These are phyloP conservation scores for Atherinosoma microstoma DNA, from an alignment of 2,797 vertebrate species.

Conservation along the genomic window DNA sequence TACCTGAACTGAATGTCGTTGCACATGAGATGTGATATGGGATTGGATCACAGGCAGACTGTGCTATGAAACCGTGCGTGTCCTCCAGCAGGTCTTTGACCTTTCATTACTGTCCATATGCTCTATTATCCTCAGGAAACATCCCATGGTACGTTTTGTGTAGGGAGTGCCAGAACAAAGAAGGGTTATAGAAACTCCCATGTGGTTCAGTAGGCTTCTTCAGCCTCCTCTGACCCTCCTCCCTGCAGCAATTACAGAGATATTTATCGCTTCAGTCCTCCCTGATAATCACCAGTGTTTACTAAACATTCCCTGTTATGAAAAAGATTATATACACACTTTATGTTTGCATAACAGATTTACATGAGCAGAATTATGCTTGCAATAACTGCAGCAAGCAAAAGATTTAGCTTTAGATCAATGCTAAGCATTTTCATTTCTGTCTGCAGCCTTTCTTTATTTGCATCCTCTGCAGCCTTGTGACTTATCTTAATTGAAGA, in stretches of 20 bases:
- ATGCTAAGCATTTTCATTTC: conserved; percentile 6
- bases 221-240: conserved; percentile 48
- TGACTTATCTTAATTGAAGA: conserved; percentile 47
- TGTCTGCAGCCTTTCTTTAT: conserved; percentile 1
- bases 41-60: conserved; percentile 34
- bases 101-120: conserved; percentile 48
- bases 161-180: conserved; percentile 47
- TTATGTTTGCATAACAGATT: conserved; percentile 14
- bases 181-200: conserved; percentile 57
- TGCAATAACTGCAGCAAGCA: neutral
- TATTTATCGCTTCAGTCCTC: conserved; percentile 44
- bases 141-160: conserved; percentile 53
- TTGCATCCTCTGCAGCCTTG: conserved; percentile 16
- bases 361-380: neutral
- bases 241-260: conserved; percentile 54
- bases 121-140: conserved; percentile 50
- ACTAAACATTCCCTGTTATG: conserved; percentile 15
- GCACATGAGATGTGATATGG: conserved; percentile 41
- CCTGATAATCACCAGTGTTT: conserved; percentile 9
- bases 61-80: conserved; percentile 10
- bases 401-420: neutral
- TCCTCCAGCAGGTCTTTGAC: conserved; percentile 51
- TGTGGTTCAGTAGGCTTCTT: conserved; percentile 62
- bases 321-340: conserved; percentile 19
- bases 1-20: conserved; percentile 63